Evolutionary conservation across 1,140 invertebrate species (phyloP).

Genomic region (Cydia strobilella): DNA sequence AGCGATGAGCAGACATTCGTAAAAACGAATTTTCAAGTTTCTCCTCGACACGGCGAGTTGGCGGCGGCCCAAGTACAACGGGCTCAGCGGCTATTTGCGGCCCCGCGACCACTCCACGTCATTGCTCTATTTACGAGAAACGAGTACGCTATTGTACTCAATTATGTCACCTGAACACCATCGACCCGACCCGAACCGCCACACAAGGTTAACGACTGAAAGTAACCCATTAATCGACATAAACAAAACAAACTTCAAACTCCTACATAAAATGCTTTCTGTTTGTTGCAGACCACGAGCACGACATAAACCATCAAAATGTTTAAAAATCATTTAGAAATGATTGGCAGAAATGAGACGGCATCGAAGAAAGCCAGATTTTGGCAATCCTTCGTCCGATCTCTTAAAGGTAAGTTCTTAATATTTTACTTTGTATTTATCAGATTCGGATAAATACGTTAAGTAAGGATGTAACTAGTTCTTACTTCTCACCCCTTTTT

Average conservation of each 20-base stretch:
- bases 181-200: slow-evolving; percentile 34
- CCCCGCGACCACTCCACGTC: slow-evolving; percentile 68
- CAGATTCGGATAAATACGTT: no score
- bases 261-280: slow-evolving; percentile 30
- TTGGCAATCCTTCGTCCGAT: slow-evolving; percentile 94
- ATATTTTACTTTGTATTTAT: no score
- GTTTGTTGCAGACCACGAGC: slow-evolving; percentile 86
- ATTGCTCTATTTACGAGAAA: slow-evolving; percentile 72
- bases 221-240: slow-evolving; percentile 28
- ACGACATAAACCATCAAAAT: slow-evolving; percentile 87
- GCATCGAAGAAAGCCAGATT: slow-evolving; percentile 95
- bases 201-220: slow-evolving; percentile 47
- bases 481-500: no score
- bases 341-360: slow-evolving; percentile 94
- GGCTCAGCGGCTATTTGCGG: slow-evolving; percentile 71
- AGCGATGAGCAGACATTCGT: slow-evolving; percentile 71
- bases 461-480: no score
- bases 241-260: slow-evolving; percentile 17
- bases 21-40: slow-evolving; percentile 74
- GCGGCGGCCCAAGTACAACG: slow-evolving; percentile 65
- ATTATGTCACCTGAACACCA: slow-evolving; percentile 67
- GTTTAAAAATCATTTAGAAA: slow-evolving; percentile 94
- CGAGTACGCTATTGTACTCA: slow-evolving; percentile 64
- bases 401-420: slow-evolving; percentile 88
- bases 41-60: slow-evolving; percentile 57